Evolutionary conservation across 2,888 invertebrate genomes (phyloP), one percentile per base, ranked within the genome.

Genomic region (Pachycephus smyrnensis): DNA sequence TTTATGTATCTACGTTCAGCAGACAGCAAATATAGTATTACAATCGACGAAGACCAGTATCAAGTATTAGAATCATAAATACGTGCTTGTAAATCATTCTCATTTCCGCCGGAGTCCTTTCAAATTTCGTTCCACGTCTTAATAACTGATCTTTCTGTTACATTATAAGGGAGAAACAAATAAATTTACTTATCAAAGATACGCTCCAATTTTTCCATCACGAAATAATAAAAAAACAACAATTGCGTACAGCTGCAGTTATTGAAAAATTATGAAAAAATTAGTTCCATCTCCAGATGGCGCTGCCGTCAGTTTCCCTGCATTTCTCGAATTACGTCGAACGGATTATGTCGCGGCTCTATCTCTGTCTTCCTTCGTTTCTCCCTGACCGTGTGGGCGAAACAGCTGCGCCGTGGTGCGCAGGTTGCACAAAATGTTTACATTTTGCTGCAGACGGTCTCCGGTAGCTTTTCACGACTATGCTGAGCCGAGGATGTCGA

Each of bases 351-450:
- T 40, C 68, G 36, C 69, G 40, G 69, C 36, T 69, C 40, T 71
- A 15, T 37, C 9, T 69, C 31, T 40, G 32, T 73, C n/a, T 77
- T 33, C 36, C 35, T 69, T 36, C 31, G 68, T 37, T 75, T 31
- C 69, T 31, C 35, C 35, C 12, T 37, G 77, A 69, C n/a, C 75
- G 78, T 77, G 40, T 32, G 76, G 75, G 76, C 55, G 75, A 80
- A 83, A 82, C 82, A 82, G 81, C 83, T 84, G 84, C 82, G 80
- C 77, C 68, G 76, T 79, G 80, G n/a, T 73, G 71, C 73, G 73
- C 78, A 78, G 80, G 79, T 81, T 80, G 80, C 80, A 76, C 77
- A 77, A 79, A 81, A 82, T 82, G 82, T 82, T 82, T 82, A 82
- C 82, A 77, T 81, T 80, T 77, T 75, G 55, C 32, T 69, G 80